Evolutionary conservation across 1,140 invertebrate genomes (phyloP).

Genomic region (Drosophila grimshawi): DNA sequence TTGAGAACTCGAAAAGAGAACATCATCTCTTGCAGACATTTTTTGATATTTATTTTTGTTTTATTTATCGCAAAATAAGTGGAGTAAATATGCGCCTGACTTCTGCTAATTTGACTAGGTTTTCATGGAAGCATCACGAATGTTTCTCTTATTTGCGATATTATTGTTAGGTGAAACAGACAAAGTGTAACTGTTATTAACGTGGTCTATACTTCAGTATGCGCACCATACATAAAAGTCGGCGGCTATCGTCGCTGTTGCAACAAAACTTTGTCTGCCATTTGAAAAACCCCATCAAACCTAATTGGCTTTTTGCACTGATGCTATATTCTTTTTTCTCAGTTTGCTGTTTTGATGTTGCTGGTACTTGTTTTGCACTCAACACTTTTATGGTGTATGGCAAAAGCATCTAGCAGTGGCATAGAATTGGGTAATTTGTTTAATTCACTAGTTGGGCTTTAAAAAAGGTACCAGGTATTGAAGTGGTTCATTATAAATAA

Average conservation of each 20-base stretch:
- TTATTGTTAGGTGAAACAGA: constrained; percentile 2
- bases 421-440: no score
- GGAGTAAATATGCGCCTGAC: neutral
- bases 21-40: no score
- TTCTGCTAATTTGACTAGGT: constrained; percentile 4
- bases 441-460: no score
- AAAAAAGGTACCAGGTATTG: no score
- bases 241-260: neutral
- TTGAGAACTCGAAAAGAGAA: no score
- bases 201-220: neutral
- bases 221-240: neutral
- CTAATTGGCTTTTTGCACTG: constrained; percentile 47
- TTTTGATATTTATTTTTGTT: no score
- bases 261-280: constrained; percentile 32
- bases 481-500: no score
- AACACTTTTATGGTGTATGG: neutral
- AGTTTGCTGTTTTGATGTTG: constrained; percentile 9
- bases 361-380: neutral
- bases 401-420: no score
- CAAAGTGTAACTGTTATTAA: constrained; percentile 29
- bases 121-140: neutral
- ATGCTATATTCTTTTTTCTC: constrained; percentile 7
- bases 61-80: neutral
- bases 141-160: neutral
- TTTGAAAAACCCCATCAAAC: constrained; percentile 48